A percentile compares a stretch with the other conserved stretches of the same genome.
phyloP scores from a whole-genome alignment of 2,888 invertebrate species.

The Meganola albula region DNA sequence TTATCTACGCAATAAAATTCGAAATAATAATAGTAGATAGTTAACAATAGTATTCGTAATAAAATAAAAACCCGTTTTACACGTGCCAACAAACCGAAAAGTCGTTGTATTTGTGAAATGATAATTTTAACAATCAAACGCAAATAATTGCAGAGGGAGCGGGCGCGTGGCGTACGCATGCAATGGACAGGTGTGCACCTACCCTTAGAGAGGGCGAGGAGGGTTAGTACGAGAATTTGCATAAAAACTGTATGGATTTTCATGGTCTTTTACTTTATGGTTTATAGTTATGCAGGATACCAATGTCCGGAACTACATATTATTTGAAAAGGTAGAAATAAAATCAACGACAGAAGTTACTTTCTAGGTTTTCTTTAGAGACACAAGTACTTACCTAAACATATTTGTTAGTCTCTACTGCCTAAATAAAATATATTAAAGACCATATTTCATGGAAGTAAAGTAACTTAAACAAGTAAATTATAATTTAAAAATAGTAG shows the following conservation, averaged over 20 bases:
- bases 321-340: too few relatives aligned
- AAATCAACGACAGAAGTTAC: too few relatives aligned
- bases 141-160: conserved; percentile 34
- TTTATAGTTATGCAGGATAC: too few relatives aligned
- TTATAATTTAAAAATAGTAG: too few relatives aligned
- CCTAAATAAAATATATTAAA: too few relatives aligned
- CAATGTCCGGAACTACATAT: too few relatives aligned
- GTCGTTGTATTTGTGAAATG: conserved; percentile 31
- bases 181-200: conserved; percentile 36
- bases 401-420: too few relatives aligned
- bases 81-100: conserved; percentile 21
- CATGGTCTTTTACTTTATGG: conserved; percentile 14
- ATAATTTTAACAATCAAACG: conserved; percentile 23
- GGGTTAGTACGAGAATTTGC: conserved; percentile 24
- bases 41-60: conserved; percentile 20
- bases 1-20: conserved; percentile 8
- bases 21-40: conserved; percentile 10
- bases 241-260: conserved; percentile 19
- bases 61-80: conserved; percentile 18
- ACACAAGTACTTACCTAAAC: too few relatives aligned
- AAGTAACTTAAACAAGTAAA: too few relatives aligned
- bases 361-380: too few relatives aligned
- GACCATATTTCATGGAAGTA: too few relatives aligned
- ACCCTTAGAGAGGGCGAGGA: conserved; percentile 36
- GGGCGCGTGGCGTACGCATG: conserved; percentile 41